Conservation (phyloP, 2,113 vertebrate genomes). For the Hypocryptadius cinnamomeus region DNA sequence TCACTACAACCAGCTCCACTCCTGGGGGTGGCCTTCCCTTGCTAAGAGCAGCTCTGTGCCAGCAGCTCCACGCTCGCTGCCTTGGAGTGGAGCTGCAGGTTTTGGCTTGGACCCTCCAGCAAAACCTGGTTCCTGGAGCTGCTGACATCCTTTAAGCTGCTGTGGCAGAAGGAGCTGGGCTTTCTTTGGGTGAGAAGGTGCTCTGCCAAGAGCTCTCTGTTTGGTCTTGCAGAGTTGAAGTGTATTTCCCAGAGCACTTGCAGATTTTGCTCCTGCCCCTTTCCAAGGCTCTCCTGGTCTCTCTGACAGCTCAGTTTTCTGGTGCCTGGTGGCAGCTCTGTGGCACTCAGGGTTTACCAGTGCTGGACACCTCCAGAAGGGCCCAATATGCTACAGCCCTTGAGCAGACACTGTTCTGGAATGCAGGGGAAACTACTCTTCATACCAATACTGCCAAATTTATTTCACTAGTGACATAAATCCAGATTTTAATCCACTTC, state of each 20-base stretch:
- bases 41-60: not conserved
- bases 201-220: not conserved
- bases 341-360: not conserved
- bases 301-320: not conserved
- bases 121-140: not conserved
- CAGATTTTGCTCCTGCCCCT: not conserved
- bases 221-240: not conserved
- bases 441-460: not conserved
- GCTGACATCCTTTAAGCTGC: not conserved
- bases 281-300: not conserved
- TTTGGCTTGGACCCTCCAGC: not conserved
- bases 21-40: not conserved
- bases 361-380: not conserved
- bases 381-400: not conserved
- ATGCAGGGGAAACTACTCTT: not conserved
- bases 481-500: slow-evolving; percentile 37
- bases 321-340: not conserved
- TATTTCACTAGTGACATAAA: slow-evolving; percentile 26
- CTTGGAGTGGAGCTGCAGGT: not conserved
- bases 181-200: not conserved
- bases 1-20: not conserved
- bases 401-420: not conserved
- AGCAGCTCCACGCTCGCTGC: not conserved
- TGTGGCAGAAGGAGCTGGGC: not conserved
- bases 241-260: not conserved